Evolutionary conservation across 2,888 invertebrate genomes (phyloP), one percentile per base, ranked within the genome.

Genomic region (Homarus gammarus): DNA sequence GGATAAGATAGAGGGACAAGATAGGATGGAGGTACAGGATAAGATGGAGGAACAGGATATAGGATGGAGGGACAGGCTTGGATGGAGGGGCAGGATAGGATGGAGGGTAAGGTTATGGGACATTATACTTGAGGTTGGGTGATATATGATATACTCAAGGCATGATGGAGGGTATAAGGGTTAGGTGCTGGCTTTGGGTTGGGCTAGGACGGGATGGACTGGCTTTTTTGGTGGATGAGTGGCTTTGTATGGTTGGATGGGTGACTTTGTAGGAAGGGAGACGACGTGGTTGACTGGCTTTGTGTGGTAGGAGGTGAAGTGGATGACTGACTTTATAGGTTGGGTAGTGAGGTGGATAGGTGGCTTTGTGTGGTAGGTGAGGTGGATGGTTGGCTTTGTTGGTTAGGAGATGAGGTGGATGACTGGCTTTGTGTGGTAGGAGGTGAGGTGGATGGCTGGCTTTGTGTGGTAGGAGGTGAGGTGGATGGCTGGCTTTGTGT

Each of bases 71-170:
- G 56, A n/a, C 78, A 44, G 8, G 75, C 40, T 75, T n/a, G n/a
- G 51, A 78, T 44, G 77, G 51, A 31, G 36, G 79, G 8, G 36
- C 56, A 56, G 79, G 56, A 49, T 38, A 40, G 38, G 61, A 61
- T 64, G 38, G 38, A 1, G n/a, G 40, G 22, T 6, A 31, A n/a
- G 38, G 64, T 36, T 33, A 33, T 22, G n/a, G n/a, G 36, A 36
- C 36, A 49, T 51, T 64, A 64, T 64, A 27, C 64, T 12, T 1
- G 78, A 18, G 18, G 27, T 2, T n/a, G 15, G 64, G 40, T 64
- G 36, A 38, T 81, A 64, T 38, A 61, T 61, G 81, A 38, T n/a
- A n/a, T n/a, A 12, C 31, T 12, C 2, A 44, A 6, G 27, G 75
- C 15, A 36, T n/a, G 18, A 36, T 78, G 31, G 12, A 56, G 22